Evolutionary conservation across 2,888 invertebrate species (phyloP), one percentile per base, ranked within the genome.

Genomic region (Dorcus parallelipipedus): DNA sequence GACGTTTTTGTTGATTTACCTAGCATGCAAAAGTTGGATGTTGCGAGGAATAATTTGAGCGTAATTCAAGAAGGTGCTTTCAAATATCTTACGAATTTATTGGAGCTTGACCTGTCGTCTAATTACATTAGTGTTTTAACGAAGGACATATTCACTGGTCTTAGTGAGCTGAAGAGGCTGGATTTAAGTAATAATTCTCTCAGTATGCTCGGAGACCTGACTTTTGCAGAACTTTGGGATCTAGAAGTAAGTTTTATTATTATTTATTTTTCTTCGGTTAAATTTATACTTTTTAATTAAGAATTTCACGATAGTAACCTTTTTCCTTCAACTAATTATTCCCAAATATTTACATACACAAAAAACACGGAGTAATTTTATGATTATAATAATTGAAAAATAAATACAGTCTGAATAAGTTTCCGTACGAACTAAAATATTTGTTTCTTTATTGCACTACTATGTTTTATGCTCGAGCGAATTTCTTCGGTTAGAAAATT

Each of bases 1-100:
- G 85, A 87, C 68, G 87, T 88, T 1, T 93, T 93, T 75, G 83
- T 85, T 49, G 86, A 89, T 73, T 75, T 92, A 55, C 91, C 91
- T 0, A 82, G 83, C 55, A 78, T 91, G 63, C 85, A 86, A 68
- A 86, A 89, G 62, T 83, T 97, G 42, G 86, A 86, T 63, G 82
- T 97, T 52, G 91, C 93, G 68, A 89, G 89, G 73, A 97, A 97
- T 79, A 89, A 90, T 73, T 84, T 97, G 66, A 88, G 90, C 61
- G 83, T 86, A 39, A 83, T 95, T 63, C 94, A 93, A 68, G 93
- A 94, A 62, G 90, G 90, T 62, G 90, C 96, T 20, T 94, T 91
- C 71, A 83, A 83, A 67, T 84, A 89, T 65, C 81, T 91, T 73
- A 84, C 84, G 54, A 86, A 89, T 69, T 81, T 96, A 53, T 83